Evolutionary conservation across 2,888 invertebrate genomes (phyloP).

Genomic region (Helicoverpa assulta): DNA sequence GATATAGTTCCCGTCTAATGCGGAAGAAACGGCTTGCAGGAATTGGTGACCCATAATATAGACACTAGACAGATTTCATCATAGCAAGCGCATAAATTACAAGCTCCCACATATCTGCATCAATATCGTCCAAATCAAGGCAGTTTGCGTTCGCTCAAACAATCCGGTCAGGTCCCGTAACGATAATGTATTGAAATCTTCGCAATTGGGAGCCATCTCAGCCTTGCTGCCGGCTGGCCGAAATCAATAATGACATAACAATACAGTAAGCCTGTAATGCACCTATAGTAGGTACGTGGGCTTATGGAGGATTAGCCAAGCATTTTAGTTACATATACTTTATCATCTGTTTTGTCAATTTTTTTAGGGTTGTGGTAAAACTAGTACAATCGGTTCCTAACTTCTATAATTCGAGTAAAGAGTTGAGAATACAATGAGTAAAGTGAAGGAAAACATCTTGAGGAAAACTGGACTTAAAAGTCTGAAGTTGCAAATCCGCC

Average conservation of each 20-base stretch:
- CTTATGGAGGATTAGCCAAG: constrained; percentile 23
- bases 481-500: too few relatives aligned
- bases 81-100: neutral
- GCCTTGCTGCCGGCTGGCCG: constrained; percentile 39
- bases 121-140: neutral
- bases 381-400: too few relatives aligned
- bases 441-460: too few relatives aligned
- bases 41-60: too few relatives aligned
- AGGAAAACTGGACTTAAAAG: too few relatives aligned
- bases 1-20: too few relatives aligned
- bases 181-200: constrained; percentile 35
- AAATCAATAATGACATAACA: constrained; percentile 67
- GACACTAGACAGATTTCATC: too few relatives aligned
- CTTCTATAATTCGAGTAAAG: too few relatives aligned
- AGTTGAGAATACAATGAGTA: too few relatives aligned
- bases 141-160: constrained; percentile 6
- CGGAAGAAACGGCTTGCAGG: too few relatives aligned
- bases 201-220: constrained; percentile 28
- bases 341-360: too few relatives aligned
- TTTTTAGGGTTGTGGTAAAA: too few relatives aligned
- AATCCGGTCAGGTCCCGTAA: constrained; percentile 9
- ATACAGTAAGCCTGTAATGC: constrained; percentile 63
- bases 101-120: neutral
- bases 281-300: constrained; percentile 64
- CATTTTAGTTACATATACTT: constrained; percentile 27